phyloP scores from a whole-genome alignment of 2,113 vertebrate genomes.

The Marmota flaviventris region DNA sequence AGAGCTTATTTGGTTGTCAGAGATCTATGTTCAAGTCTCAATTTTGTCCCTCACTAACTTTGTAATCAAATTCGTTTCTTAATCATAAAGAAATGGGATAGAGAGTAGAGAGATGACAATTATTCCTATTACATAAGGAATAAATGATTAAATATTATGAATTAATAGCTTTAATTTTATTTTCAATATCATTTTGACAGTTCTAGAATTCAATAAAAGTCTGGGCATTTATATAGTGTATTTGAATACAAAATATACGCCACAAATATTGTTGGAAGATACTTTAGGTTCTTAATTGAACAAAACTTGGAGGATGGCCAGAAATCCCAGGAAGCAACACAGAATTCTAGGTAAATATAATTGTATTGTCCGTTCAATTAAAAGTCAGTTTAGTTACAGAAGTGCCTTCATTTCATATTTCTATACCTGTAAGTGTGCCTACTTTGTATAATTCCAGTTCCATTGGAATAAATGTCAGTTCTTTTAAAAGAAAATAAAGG shows the following conservation, averaged over 20 bases:
- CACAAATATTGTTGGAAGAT: background rate
- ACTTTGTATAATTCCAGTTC: background rate
- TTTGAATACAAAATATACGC: background rate
- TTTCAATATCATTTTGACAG: background rate
- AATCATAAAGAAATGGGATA: background rate
- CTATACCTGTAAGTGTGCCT: background rate
- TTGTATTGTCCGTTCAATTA: background rate
- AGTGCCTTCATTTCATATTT: background rate
- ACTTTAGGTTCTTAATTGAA: background rate
- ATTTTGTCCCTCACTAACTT: background rate
- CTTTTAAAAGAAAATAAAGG: slow-evolving; percentile 26
- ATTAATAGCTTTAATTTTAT: slow-evolving; percentile 33
- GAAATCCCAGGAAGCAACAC: background rate
- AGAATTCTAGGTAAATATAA: background rate
- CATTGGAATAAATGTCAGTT: background rate
- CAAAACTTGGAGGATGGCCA: background rate
- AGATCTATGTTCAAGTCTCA: background rate
- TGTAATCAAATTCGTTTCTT: slow-evolving; percentile 29
- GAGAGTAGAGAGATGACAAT: background rate
- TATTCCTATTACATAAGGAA: background rate
- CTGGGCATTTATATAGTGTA: background rate
- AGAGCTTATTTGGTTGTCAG: background rate
- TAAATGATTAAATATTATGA: background rate
- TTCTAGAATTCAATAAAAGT: background rate
- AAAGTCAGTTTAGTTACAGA: slow-evolving; percentile 5